These are phyloP conservation scores for Rousettus leschenaultii DNA, from an alignment of 2,113 vertebrate species.

Conservation along the genomic window DNA sequence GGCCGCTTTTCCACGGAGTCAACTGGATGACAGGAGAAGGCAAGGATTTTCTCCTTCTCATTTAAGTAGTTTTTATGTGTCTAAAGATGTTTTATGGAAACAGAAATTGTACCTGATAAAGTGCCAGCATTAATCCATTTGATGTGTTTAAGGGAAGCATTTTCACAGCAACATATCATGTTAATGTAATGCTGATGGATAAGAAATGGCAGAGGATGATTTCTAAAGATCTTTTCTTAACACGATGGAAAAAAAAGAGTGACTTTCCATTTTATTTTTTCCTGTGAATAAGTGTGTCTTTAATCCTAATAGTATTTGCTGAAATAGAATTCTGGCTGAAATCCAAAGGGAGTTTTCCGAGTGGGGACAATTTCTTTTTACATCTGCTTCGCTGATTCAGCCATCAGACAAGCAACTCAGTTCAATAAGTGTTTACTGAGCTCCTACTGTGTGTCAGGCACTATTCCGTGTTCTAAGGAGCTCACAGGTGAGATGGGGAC, in stretches of 20 bases:
- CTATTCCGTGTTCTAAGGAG: background rate
- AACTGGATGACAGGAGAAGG: constrained; percentile 23
- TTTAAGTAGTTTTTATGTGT: constrained; percentile 71
- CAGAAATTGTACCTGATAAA: constrained; percentile 80
- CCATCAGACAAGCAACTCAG: constrained; percentile 54
- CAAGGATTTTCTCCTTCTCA: constrained; percentile 57
- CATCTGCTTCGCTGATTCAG: constrained; percentile 70
- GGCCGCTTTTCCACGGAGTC: constrained; percentile 5
- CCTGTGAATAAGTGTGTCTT: constrained; percentile 72
- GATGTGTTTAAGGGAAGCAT: constrained; percentile 76
- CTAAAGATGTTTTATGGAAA: constrained; percentile 78
- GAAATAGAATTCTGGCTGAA: constrained; percentile 75
- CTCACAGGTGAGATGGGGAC: background rate
- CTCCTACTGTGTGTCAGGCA: background rate
- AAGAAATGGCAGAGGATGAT: constrained; percentile 72
- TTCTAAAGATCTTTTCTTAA: constrained; percentile 75
- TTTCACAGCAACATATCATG: constrained; percentile 78
- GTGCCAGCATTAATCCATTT: constrained; percentile 80
- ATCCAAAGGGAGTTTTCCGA: constrained; percentile 80
- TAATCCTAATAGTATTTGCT: constrained; percentile 77
- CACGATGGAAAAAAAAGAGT: constrained; percentile 61
- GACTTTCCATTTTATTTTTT: constrained; percentile 77
- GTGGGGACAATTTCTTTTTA: constrained; percentile 73
- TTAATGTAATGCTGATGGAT: constrained; percentile 78
- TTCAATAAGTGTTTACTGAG: background rate